Conservation (phyloP, 2,888 invertebrate species). For the Aphidius colemani region DNA sequence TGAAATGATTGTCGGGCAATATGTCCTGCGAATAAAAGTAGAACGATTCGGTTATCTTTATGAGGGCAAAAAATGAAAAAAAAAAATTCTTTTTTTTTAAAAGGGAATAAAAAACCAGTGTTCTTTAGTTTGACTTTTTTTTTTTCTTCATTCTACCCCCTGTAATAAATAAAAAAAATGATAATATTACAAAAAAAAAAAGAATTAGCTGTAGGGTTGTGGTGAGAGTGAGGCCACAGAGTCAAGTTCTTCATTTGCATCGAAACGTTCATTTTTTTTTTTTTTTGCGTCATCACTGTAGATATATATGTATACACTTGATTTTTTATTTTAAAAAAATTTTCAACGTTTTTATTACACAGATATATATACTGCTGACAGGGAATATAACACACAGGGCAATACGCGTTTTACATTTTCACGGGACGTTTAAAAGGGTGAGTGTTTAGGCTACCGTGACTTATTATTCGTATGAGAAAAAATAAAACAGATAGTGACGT, state of each 20-base stretch:
- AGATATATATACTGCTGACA: slow-evolving; percentile 48
- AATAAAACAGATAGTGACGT: too few species aligned
- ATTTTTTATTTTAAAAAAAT: slow-evolving; percentile 7
- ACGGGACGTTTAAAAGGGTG: slow-evolving; percentile 34
- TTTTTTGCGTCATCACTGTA: not conserved
- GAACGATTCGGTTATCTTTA: slow-evolving; percentile 59
- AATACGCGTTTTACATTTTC: slow-evolving; percentile 51
- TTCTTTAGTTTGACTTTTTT: slow-evolving; percentile 8
- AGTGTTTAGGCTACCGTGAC: slow-evolving; percentile 29
- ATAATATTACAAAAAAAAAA: slow-evolving; percentile 5
- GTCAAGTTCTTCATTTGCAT: slow-evolving; percentile 58
- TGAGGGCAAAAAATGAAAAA: slow-evolving; percentile 35
- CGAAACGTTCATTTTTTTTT: slow-evolving; percentile 52
- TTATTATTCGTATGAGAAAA: not conserved
- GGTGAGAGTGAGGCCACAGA: slow-evolving; percentile 38
- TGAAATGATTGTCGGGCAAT: slow-evolving; percentile 59
- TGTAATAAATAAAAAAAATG: slow-evolving; percentile 15
- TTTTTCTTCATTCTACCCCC: slow-evolving; percentile 10
- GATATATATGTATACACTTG: too few species aligned
- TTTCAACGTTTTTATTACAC: slow-evolving; percentile 39
- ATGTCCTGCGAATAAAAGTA: slow-evolving; percentile 57
- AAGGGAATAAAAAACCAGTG: slow-evolving; percentile 13
- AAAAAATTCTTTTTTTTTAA: slow-evolving; percentile 1
- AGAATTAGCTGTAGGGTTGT: slow-evolving; percentile 24
- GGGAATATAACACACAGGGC: slow-evolving; percentile 22